phyloP scores from a whole-genome alignment of 2,113 vertebrate genomes.

The Nycticebus coucang region DNA sequence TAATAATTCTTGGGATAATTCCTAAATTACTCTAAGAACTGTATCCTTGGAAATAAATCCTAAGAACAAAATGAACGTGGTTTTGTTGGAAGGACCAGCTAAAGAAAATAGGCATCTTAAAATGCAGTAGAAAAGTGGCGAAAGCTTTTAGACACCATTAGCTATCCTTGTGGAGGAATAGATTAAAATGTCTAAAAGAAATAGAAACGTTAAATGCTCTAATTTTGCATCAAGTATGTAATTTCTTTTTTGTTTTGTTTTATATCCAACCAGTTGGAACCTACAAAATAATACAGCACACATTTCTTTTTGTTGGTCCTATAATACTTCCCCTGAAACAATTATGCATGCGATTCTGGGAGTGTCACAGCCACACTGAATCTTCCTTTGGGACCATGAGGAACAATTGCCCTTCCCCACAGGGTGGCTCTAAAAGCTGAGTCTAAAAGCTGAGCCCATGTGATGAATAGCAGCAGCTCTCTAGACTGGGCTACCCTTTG shows the following conservation, averaged over 20 bases:
- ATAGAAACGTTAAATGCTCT: slow-evolving; percentile 81
- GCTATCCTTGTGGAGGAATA: slow-evolving; percentile 68
- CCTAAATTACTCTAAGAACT: slow-evolving; percentile 79
- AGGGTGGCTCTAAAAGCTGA: slow-evolving; percentile 72
- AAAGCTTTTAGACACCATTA: slow-evolving; percentile 79
- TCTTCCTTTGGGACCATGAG: slow-evolving; percentile 70
- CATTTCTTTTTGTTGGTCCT: slow-evolving; percentile 82
- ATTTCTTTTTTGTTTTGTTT: slow-evolving; percentile 82
- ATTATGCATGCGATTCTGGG: slow-evolving; percentile 61
- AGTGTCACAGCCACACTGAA: slow-evolving; percentile 78
- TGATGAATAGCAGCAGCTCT: slow-evolving; percentile 51
- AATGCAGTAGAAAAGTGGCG: slow-evolving; percentile 59
- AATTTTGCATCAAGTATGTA: slow-evolving; percentile 77
- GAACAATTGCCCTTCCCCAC: slow-evolving; percentile 74
- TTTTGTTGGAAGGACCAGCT: slow-evolving; percentile 72
- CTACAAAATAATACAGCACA: slow-evolving; percentile 78
- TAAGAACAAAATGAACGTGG: slow-evolving; percentile 76
- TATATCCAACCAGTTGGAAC: slow-evolving; percentile 76
- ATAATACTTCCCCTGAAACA: slow-evolving; percentile 78
- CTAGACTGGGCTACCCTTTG: slow-evolving; percentile 37
- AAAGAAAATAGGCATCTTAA: slow-evolving; percentile 72
- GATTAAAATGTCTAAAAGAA: slow-evolving; percentile 80
- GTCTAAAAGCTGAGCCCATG: slow-evolving; percentile 39
- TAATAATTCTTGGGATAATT: slow-evolving; percentile 82
- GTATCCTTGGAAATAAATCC: slow-evolving; percentile 79